phyloP scores from a whole-genome alignment of 2,113 vertebrate genomes.

The Notothenia coriiceps region DNA sequence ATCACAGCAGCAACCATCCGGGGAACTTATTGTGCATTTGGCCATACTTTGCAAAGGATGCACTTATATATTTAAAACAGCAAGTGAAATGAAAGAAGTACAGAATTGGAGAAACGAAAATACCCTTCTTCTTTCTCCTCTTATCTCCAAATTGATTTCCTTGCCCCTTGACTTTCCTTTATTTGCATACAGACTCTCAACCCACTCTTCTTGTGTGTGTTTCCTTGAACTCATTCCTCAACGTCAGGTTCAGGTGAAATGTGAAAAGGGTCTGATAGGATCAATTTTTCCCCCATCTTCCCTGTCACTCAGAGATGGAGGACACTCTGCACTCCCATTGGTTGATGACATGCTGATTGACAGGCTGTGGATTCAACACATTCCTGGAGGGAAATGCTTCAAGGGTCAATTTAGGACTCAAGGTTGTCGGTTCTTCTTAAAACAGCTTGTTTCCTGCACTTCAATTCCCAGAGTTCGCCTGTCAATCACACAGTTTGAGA shows the following conservation, averaged over 20 bases:
- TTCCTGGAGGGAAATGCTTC: background rate
- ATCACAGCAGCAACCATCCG: too few relatives aligned
- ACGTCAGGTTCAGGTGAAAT: slow-evolving; percentile 19
- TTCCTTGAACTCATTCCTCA: slow-evolving; percentile 4
- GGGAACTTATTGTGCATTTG: too few relatives aligned
- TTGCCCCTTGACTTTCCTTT: background rate
- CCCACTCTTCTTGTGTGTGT: background rate
- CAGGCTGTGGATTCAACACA: slow-evolving; percentile 22
- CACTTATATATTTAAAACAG: too few relatives aligned
- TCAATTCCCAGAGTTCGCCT: background rate
- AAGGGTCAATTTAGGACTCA: background rate
- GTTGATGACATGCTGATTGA: slow-evolving; percentile 21
- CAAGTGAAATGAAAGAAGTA: too few relatives aligned
- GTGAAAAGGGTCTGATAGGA: background rate
- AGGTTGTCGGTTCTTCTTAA: too few relatives aligned
- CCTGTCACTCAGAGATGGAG: background rate
- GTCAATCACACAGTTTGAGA: background rate
- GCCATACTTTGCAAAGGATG: too few relatives aligned
- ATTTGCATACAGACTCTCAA: background rate
- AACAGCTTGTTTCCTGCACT: background rate
- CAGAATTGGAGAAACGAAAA: too few relatives aligned
- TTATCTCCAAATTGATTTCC: background rate
- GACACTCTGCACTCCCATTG: slow-evolving; percentile 14
- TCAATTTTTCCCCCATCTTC: background rate
- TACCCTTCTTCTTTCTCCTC: background rate